Percentiles rank a stretch among this genome's conserved stretches.
These are phyloP conservation scores for Heterotilapia buettikoferi DNA, from an alignment of 2,113 vertebrate species.

Conservation along the genomic window DNA sequence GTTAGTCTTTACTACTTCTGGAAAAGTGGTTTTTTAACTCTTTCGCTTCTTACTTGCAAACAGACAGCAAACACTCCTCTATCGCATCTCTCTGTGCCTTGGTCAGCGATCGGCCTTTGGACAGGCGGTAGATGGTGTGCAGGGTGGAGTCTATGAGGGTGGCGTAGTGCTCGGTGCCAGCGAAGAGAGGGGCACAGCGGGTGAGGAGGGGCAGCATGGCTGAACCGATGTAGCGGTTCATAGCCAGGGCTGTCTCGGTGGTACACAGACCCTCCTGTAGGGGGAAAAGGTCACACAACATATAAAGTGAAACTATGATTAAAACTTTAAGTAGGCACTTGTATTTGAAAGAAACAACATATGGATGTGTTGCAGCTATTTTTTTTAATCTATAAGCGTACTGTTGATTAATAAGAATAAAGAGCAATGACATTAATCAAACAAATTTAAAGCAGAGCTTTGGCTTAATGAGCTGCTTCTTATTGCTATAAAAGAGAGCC, in stretches of 20 bases:
- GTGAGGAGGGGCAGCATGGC: slow-evolving; percentile 92
- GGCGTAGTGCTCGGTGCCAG: slow-evolving; percentile 88
- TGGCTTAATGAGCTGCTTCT: neutral
- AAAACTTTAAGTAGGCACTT: neutral
- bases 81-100: slow-evolving; percentile 97
- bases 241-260: slow-evolving; percentile 90
- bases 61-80: slow-evolving; percentile 91
- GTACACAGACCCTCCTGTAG: slow-evolving; percentile 87
- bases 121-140: slow-evolving; percentile 93
- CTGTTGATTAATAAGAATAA: neutral
- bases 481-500: neutral
- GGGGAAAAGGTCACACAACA: neutral
- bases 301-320: neutral
- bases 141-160: slow-evolving; percentile 90
- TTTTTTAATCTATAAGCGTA: neutral
- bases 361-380: neutral
- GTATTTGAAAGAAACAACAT: neutral
- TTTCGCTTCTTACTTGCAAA: slow-evolving; percentile 83
- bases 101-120: slow-evolving; percentile 93
- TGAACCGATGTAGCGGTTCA: slow-evolving; percentile 92
- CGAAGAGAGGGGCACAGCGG: slow-evolving; percentile 91
- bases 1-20: neutral
- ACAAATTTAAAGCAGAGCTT: neutral
- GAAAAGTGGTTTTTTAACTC: neutral
- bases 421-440: neutral